Percentiles rank a stretch among this genome's conserved stretches.
Evolutionary conservation across 2,888 invertebrate species (phyloP).

Genomic region (Argyra leucocephala): DNA sequence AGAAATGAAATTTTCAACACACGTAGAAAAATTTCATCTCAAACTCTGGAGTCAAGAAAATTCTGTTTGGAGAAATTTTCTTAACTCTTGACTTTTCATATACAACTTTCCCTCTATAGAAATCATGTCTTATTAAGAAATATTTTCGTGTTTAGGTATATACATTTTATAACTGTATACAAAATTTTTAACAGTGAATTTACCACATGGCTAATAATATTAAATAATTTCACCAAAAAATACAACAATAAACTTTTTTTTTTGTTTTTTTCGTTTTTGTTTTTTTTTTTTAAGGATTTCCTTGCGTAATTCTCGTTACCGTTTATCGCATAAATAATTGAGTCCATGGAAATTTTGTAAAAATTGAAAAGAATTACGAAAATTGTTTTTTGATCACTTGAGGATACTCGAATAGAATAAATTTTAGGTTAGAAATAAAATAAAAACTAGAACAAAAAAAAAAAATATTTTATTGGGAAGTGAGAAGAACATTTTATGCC

Average conservation of each 20-base stretch:
- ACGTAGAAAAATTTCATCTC: too few species aligned
- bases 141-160: too few species aligned
- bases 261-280: too few species aligned
- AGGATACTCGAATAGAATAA: constrained; percentile 22
- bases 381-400: constrained; percentile 26
- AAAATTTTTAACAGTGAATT: background rate
- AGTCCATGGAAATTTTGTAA: constrained; percentile 13
- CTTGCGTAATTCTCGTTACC: constrained; percentile 10
- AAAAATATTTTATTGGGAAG: background rate
- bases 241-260: background rate
- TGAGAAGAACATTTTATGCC: too few species aligned
- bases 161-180: background rate
- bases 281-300: background rate
- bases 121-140: too few species aligned
- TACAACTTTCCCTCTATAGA: too few species aligned
- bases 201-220: background rate
- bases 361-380: constrained; percentile 11
- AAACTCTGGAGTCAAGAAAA: too few species aligned
- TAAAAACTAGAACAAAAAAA: background rate
- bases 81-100: too few species aligned
- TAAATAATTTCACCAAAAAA: background rate
- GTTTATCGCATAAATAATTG: constrained; percentile 24
- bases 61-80: too few species aligned
- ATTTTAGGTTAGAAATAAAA: background rate
- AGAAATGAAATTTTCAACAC: too few species aligned